Evolutionary conservation across 2,888 invertebrate genomes (phyloP).

Genomic region (Lapara coniferarum): DNA sequence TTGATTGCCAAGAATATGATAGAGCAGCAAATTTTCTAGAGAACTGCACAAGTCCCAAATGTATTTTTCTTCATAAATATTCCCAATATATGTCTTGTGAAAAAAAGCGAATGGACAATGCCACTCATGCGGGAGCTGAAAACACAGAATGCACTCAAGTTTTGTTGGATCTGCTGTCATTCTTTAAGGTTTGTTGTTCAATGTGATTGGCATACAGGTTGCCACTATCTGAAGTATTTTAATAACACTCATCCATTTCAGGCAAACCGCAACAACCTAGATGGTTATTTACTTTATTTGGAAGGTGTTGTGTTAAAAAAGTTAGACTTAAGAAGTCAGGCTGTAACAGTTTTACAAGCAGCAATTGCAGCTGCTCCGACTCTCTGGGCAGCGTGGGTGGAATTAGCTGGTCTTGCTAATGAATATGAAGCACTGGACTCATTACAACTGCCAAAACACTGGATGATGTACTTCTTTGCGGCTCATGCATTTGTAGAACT

Average conservation of each 20-base stretch:
- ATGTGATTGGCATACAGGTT: neutral
- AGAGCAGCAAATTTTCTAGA: constrained; percentile 92
- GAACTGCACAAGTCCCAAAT: constrained; percentile 87
- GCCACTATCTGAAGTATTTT: neutral
- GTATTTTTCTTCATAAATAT: constrained; percentile 93
- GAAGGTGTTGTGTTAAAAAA: constrained; percentile 96
- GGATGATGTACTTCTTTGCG: constrained; percentile 97
- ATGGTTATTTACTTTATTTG: constrained; percentile 94
- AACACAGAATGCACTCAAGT: constrained; percentile 75
- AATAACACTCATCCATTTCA: constrained; percentile 43
- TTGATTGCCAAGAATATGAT: constrained; percentile 95
- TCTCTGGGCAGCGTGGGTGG: constrained; percentile 98
- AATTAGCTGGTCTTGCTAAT: constrained; percentile 92
- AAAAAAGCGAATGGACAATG: constrained; percentile 93
- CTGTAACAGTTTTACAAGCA: constrained; percentile 90
- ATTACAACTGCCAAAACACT: constrained; percentile 91
- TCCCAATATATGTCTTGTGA: constrained; percentile 94
- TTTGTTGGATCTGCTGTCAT: constrained; percentile 70
- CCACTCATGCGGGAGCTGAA: constrained; percentile 67
- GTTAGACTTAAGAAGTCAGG: constrained; percentile 90
- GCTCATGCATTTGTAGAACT: constrained; percentile 95
- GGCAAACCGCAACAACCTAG: constrained; percentile 87
- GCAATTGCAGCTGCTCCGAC: constrained; percentile 91
- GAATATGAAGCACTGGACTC: constrained; percentile 90
- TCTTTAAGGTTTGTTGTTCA: constrained; percentile 65